Base-by-base conservation (phyloP, 2,888 invertebrate genomes). In the Agapostemon virescens region DNA sequence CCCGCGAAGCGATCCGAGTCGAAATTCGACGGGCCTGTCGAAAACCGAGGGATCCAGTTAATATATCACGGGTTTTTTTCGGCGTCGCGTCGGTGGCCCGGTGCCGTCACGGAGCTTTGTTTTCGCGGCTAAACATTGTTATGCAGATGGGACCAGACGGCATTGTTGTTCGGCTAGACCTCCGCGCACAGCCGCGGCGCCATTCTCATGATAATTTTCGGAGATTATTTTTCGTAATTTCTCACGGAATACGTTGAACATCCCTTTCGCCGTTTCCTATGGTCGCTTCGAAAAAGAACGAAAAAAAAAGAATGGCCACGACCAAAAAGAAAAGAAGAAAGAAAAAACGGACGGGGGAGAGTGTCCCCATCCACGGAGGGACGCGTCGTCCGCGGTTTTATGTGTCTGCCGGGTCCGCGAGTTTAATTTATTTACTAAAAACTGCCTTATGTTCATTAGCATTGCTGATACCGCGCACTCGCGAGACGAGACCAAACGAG, bases 61-160 rank as follows among this genome's bases (percentile, higher is more conserved):
- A 87, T 87, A 84, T 77, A 84, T 87, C 84, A 84, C 71, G 55
- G 26, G 42, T 49, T 75, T 73, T 74, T 69, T 63, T 9, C 15
- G 20, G 3, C 58, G 58, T 15, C 55, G 26, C 58, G 55, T 33
- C 68, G 70, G 45, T 76, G 70, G 70, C 69, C 77, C 81, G 79
- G 72, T 72, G 68, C 58, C 84, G 79, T 86, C 83, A 83, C 74
- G 82, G 84, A 82, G 88, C 90, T 90, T 90, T 90, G 90, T 90
- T 90, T 90, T 89, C 89, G 79, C 84, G 85, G 88, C 86, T 89
- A 89, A 90, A 91, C 90, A 90, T 91, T 91, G 90, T 90, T 90
- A 91, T 90, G 91, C 89, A 91, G 89, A 91, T 90, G 82, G 83
- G 82, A 87, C 73, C 85, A 86, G 89, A 88, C 87, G 87, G 90